phyloP scores from a whole-genome alignment of 2,113 vertebrate genomes.

The Columbina picui region DNA sequence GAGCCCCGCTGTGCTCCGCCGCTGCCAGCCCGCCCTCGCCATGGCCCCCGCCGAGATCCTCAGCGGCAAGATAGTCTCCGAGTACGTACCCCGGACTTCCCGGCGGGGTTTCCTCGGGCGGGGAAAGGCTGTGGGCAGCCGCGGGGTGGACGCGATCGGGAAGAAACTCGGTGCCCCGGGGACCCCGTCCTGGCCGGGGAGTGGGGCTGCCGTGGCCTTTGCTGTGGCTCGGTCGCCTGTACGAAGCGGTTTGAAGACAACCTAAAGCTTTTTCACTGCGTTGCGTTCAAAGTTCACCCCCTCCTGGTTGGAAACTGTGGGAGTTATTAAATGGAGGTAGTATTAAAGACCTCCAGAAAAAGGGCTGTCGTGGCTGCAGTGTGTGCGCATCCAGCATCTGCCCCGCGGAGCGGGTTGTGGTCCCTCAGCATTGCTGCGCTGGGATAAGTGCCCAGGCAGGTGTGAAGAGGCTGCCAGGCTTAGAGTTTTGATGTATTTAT shows the following conservation, averaged over 20 bases:
- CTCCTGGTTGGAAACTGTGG: background rate
- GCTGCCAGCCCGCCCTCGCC: background rate
- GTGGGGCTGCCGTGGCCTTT: background rate
- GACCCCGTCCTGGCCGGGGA: no score
- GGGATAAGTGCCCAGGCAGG: background rate
- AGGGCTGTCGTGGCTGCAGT: fast-evolving
- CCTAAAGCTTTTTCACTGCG: fast-evolving
- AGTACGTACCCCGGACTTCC: constrained; percentile 58
- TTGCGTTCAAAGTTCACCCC: fast-evolving
- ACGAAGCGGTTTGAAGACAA: background rate
- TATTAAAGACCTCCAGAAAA: background rate
- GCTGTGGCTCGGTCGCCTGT: background rate
- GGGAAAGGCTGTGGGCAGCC: background rate
- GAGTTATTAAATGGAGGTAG: fast-evolving
- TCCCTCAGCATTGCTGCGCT: fast-evolving
- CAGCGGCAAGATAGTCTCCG: constrained; percentile 77
- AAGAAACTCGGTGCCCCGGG: background rate
- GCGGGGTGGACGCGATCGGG: fast-evolving
- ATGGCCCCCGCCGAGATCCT: constrained; percentile 78
- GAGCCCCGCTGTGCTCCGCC: fast-evolving
- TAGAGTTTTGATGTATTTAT: fast-evolving
- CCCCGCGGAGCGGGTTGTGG: fast-evolving
- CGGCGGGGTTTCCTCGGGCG: background rate
- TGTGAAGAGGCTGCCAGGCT: fast-evolving
- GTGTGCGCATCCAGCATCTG: background rate